Evolutionary conservation across 2,797 vertebrate species (phyloP), one percentile per base, ranked within the genome.

Genomic region (Ptychadena robeensis): DNA sequence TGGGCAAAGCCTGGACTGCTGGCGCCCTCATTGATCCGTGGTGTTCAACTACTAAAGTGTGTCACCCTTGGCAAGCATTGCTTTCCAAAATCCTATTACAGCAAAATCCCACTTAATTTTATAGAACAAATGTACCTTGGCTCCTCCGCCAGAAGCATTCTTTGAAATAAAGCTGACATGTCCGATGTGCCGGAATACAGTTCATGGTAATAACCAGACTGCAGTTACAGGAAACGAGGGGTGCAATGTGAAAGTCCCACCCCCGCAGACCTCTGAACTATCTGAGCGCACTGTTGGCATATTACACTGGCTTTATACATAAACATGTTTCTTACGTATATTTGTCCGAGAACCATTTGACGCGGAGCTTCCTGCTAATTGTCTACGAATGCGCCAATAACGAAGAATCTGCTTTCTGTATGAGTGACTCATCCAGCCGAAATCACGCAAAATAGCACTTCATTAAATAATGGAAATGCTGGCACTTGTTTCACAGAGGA

Each of bases 391-490:
- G 14, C 44, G 11, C 64, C 35, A 35, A 40, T 34, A 75, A 40
- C n/a, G 9, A 38, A 38, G 22, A 75, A 30, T 75, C 73, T 75
- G 73, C 59, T 64, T 64, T 32, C 32, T 78, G 75, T 78, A 68
- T 37, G 25, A 15, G 8, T 25, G 65, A 34, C 28, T n/a, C 64
- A 67, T 78, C 30, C 65, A 68, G 48, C 57, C 27, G 30, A 37
- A 22, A 65, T 66, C 28, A 66, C 37, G 5, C 22, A 28, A 65
- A 57, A 35, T 31, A 57, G 44, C 31, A 35, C n/a, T 35, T 35
- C 66, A 59, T 70, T 71, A 80, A 69, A 71, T 80, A 80, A 80
- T 80, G 78, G 78, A 71, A 71, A 71, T 63, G 78, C 27, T 80
- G 78, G 78, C 78, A 80, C 53, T 25, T 61, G 3, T 9, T 40